Percentiles rank a stretch among this genome's conserved stretches.
Evolutionary conservation across 2,113 vertebrate species (phyloP).

Genomic region (Stegostoma tigrinum): DNA sequence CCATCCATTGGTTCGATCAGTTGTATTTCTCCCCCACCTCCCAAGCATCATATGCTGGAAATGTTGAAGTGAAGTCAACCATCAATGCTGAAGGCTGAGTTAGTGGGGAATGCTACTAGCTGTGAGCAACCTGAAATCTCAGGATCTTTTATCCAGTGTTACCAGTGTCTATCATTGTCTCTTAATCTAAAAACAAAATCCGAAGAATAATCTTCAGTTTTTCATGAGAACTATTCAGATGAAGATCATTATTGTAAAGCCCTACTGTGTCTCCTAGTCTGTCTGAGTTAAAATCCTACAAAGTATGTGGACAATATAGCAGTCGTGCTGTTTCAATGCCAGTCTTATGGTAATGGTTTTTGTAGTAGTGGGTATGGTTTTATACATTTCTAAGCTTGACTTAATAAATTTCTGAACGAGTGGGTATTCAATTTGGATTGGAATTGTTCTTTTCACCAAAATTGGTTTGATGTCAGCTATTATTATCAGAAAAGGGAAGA

Average conservation of each 20-base stretch:
- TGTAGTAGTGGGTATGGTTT: neutral
- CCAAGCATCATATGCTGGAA: neutral
- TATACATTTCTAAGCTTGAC: neutral
- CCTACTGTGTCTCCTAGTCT: neutral
- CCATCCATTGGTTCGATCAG: neutral
- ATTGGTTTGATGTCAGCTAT: neutral
- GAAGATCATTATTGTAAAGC: neutral
- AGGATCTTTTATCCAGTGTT: neutral
- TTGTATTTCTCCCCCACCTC: neutral
- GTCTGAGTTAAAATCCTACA: neutral
- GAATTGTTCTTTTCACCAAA: neutral
- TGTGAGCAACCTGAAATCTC: neutral
- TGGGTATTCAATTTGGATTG: neutral
- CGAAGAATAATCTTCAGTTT: neutral
- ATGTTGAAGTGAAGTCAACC: neutral
- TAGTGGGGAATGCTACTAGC: neutral
- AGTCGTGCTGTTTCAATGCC: neutral
- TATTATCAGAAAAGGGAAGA: neutral
- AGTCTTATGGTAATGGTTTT: neutral
- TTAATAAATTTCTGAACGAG: neutral
- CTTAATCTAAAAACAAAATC: neutral
- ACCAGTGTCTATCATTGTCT: neutral
- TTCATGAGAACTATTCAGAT: neutral
- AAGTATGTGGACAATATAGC: neutral
- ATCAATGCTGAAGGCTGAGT: neutral